These are phyloP conservation scores for Acrossocheilus fasciatus DNA, from an alignment of 2,797 vertebrate genomes.

Conservation along the genomic window DNA sequence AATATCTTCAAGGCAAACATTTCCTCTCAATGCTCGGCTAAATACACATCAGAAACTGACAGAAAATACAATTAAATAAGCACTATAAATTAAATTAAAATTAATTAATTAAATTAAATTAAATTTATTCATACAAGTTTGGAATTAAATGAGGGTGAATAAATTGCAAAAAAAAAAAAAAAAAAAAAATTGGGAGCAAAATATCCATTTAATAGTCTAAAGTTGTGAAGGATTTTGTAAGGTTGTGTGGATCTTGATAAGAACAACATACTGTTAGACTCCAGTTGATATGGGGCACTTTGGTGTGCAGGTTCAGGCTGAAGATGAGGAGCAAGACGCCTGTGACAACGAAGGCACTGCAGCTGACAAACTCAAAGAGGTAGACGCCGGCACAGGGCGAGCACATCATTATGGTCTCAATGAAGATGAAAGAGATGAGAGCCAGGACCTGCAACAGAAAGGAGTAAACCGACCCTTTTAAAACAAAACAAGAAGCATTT, in stretches of 20 bases:
- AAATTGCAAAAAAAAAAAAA: too few species aligned
- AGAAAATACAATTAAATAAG: background rate
- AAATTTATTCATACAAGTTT: background rate
- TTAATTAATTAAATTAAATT: background rate
- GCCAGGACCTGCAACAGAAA: slow-evolving; percentile 83
- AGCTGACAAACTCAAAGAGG: slow-evolving; percentile 99
- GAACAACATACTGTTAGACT: slow-evolving; percentile 87
- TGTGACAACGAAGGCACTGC: slow-evolving; percentile 92
- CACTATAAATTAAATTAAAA: background rate
- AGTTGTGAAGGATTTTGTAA: background rate
- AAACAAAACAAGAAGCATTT: slow-evolving; percentile 7
- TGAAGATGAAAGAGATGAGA: slow-evolving; percentile 95
- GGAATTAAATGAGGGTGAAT: background rate
- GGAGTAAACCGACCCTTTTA: background rate
- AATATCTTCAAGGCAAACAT: background rate
- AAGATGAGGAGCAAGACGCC: slow-evolving; percentile 92
- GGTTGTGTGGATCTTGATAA: background rate
- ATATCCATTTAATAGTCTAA: background rate
- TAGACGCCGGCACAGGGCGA: slow-evolving; percentile 94
- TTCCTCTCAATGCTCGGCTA: background rate
- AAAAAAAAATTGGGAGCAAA: too few species aligned
- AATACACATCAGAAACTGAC: background rate
- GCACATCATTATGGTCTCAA: slow-evolving; percentile 97
- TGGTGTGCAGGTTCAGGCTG: slow-evolving; percentile 90
- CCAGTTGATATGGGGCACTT: slow-evolving; percentile 97